phyloP scores from a whole-genome alignment of 2,113 vertebrate species.

The Micromys minutus region DNA sequence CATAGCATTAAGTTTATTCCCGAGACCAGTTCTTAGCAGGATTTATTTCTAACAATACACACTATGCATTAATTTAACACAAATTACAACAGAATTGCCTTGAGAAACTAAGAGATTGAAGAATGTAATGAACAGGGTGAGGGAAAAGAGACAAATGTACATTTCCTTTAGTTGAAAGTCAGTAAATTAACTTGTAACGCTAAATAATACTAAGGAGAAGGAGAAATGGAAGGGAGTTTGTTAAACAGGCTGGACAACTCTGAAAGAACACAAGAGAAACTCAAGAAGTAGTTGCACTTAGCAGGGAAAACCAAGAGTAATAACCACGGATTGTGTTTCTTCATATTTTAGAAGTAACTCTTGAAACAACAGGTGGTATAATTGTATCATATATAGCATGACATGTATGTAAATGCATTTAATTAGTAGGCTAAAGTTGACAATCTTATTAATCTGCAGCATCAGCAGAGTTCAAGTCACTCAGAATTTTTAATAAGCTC shows the following conservation, averaged over 20 bases:
- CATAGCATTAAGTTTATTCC: background rate
- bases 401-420: background rate
- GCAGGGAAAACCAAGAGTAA: background rate
- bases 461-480: slow-evolving; percentile 7
- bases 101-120: background rate
- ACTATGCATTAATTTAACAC: background rate
- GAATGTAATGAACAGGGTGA: background rate
- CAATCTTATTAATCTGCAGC: background rate
- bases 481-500: background rate
- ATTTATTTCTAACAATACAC: background rate
- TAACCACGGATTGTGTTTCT: background rate
- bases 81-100: background rate
- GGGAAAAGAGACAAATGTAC: background rate
- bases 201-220: background rate
- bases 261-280: background rate
- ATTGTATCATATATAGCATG: background rate
- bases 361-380: background rate
- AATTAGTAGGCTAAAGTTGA: background rate
- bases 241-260: background rate
- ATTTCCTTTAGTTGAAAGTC: background rate
- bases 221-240: background rate
- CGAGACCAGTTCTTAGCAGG: background rate
- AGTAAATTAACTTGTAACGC: background rate
- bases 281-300: background rate
- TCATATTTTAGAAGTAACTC: background rate